Base-by-base conservation (phyloP, 2,113 vertebrate genomes). In the Bubo blakistoni region DNA sequence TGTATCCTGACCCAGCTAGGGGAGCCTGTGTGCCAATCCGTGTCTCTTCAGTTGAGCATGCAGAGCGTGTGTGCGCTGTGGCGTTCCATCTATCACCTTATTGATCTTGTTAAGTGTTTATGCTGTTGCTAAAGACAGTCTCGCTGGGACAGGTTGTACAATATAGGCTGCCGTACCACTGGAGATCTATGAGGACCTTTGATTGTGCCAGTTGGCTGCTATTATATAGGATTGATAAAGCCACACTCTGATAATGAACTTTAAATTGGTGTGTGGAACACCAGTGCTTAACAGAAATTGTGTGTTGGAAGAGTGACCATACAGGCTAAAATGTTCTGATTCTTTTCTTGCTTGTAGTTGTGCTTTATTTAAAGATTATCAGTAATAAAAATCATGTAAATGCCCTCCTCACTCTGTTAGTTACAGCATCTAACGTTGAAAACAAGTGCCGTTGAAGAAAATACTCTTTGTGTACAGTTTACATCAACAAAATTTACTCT, bases 101-200 rank as follows among this genome's bases (percentile, higher is more conserved):
- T 29, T 40, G 96, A 97, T 88, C 81, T 18, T 9, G 63, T 7
- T 12, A 15, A 15, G 88, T 47, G 69, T 62, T 94, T 15, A 0
- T 81, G 91, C 58, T 91, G 47, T 87, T 95, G 94, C 90, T 70
- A 44, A 77, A 93, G 90, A 3, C 30, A 1, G 52, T 29, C 44
- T 16, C 83, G 78, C 77, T 65, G 88, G 89, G 94, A 89, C 76
- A 89, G 92, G 83, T 19, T 89, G 86, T 96, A 57, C 86, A 7
- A 18, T 16, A 0, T 4, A 52, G 66, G 42, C 83, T 61, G 72
- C 78, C 12, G 3, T 84, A 8, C 34, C 27, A 1, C 65, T 11
- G 24, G 61, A 49, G 51, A 52, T 86, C 90, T 40, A 3, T 36
- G 90, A 44, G 63, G 65, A 34, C 26, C 95, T 80, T 63, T 49